Evolutionary conservation across 2,888 invertebrate genomes (phyloP).

Genomic region (Machimus rusticus): DNA sequence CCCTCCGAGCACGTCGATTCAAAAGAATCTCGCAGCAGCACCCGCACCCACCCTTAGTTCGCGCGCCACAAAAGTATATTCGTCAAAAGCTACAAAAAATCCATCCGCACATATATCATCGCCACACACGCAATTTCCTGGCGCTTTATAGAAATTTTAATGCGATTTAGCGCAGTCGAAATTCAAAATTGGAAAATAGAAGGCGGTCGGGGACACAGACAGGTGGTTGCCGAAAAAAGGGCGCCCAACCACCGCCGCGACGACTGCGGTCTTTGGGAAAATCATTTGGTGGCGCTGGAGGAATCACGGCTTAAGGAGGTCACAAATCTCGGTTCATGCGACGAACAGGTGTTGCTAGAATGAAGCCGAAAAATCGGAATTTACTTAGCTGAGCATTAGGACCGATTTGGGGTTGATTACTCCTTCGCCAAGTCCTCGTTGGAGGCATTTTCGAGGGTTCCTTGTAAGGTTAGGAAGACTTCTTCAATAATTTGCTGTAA

Average conservation of each 20-base stretch:
- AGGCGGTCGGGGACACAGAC: neutral
- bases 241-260: neutral
- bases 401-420: conserved; percentile 22
- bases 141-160: conserved; percentile 36
- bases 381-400: conserved; percentile 25
- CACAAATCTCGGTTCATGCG: neutral
- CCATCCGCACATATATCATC: neutral
- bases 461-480: neutral
- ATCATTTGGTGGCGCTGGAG: neutral
- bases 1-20: conserved; percentile 3
- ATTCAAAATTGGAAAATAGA: conserved; percentile 29
- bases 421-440: neutral
- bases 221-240: conserved; percentile 3
- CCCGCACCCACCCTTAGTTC: neutral
- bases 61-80: neutral
- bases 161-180: conserved; percentile 26
- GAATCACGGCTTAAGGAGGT: neutral
- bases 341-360: conserved; percentile 30
- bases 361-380: conserved; percentile 22
- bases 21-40: neutral
- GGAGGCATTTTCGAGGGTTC: neutral
- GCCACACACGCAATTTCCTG: conserved; percentile 34
- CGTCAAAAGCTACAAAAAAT: neutral
- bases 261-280: neutral
- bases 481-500: neutral